Evolutionary conservation across 2,888 invertebrate genomes (phyloP), one percentile per base, ranked within the genome.

Genomic region (Tipula vernalis): DNA sequence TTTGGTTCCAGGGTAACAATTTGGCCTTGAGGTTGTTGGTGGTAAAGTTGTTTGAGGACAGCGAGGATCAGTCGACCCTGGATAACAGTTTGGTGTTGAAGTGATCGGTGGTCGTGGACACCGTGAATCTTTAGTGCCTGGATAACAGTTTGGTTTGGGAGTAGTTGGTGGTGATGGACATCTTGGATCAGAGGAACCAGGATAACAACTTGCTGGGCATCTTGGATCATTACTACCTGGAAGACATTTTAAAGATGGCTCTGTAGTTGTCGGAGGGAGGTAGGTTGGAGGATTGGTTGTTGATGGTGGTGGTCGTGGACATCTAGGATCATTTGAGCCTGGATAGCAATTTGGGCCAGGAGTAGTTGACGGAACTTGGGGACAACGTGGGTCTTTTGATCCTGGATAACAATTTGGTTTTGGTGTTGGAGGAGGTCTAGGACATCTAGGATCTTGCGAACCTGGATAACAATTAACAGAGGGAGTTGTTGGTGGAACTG

Each of bases 81-180:
- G 90, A 87, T 90, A 90, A n/a, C 85, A 85, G 10, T 15, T 85
- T 41, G 85, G 85, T 39, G 2, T 12, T 1, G 88, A 85, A 0
- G 89, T 86, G 44, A 89, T 89, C 83, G 88, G 90, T 87, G 88
- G 90, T 85, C 88, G 88, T 0, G 90, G 89, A 86, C 91, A 92
- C 39, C 91, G 88, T 0, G 91, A 90, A 88, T 92, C 91, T 0
- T 86, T 89, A 6, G 90, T 90, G 2, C 92, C 92, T 5, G 91
- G 91, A 87, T 87, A 92, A 91, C 88, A 93, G 91, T 88, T 92
- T 91, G 39, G 92, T 91, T 88, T 15, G 15, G 87, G 87, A 86
- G 88, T 87, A 28, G 88, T 87, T 87, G 90, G 12, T 15, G 88
- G 39, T 85, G 88, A 89, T 86, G 89, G 89, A 83, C 89, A 89